Conservation (phyloP, 2,888 invertebrate species). For the Hyles lineata region DNA sequence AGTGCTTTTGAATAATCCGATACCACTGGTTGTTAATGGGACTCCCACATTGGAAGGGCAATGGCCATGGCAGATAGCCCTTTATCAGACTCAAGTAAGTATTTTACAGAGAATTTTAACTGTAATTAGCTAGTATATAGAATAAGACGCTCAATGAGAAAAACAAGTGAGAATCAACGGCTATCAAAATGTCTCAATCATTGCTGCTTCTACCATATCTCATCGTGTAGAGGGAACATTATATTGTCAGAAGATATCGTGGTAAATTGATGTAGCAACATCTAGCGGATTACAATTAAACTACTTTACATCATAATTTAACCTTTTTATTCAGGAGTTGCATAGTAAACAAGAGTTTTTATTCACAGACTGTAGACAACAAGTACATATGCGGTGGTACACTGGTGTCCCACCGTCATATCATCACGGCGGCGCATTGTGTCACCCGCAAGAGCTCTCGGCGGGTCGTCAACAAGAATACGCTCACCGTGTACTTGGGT, state of each 20-base stretch:
- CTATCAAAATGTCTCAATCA: too few relatives aligned
- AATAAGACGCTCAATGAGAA: too few relatives aligned
- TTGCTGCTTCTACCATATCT: too few relatives aligned
- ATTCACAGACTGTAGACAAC: constrained; percentile 75
- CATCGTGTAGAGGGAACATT: too few relatives aligned
- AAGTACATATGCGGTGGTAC: constrained; percentile 88
- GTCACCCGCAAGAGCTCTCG: constrained; percentile 80
- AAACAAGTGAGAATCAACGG: too few relatives aligned
- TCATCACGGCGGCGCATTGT: constrained; percentile 88
- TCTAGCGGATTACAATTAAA: background rate
- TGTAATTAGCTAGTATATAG: too few relatives aligned
- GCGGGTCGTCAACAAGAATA: constrained; percentile 72
- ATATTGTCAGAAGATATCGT: too few relatives aligned
- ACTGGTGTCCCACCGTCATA: constrained; percentile 81
- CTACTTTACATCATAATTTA: background rate
- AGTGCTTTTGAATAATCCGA: constrained; percentile 77
- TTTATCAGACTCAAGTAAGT: constrained; percentile 84
- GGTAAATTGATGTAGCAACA: background rate
- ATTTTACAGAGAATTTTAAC: too few relatives aligned
- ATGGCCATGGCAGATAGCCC: constrained; percentile 89
- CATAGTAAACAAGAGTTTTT: constrained; percentile 5
- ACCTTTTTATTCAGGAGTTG: background rate
- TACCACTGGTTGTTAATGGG: constrained; percentile 85
- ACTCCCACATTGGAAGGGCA: constrained; percentile 85
- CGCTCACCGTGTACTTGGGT: constrained; percentile 76